A percentile compares a stretch with the other conserved stretches of the same genome.
These are phyloP conservation scores for Labrus mixtus DNA, from an alignment of 2,113 vertebrate genomes.

Conservation along the genomic window DNA sequence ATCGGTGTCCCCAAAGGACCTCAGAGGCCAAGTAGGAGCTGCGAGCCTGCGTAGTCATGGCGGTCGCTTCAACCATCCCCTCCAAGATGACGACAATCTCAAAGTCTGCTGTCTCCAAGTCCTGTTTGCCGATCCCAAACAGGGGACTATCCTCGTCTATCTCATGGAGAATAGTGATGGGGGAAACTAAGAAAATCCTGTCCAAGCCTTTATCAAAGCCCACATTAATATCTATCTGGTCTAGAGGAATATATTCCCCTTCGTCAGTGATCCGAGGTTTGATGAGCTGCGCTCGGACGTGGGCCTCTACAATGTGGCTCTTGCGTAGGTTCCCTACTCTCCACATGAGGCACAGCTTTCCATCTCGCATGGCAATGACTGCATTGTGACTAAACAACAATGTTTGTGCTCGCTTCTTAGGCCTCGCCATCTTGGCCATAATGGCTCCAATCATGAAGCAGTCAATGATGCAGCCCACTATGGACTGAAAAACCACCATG, in stretches of 20 bases:
- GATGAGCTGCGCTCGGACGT: conserved; percentile 95
- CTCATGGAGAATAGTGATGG: conserved; percentile 96
- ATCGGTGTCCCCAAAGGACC: conserved; percentile 97
- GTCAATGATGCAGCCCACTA: conserved; percentile 97
- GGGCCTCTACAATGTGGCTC: conserved; percentile 99
- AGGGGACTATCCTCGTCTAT: conserved; percentile 95
- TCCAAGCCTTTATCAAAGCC: conserved; percentile 99
- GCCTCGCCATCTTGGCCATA: conserved; percentile 99
- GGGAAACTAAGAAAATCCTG: conserved; percentile 96
- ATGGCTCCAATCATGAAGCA: conserved; percentile 99
- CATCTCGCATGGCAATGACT: conserved; percentile 93
- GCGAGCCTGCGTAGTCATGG: conserved; percentile 97
- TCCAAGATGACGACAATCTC: conserved; percentile 98
- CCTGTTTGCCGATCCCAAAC: conserved; percentile 93
- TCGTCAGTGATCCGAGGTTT: conserved; percentile 95
- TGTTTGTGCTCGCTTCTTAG: conserved; percentile 96
- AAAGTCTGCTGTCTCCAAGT: conserved; percentile 94
- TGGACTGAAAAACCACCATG: conserved; percentile 98
- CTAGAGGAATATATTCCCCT: conserved; percentile 96
- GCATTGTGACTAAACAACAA: conserved; percentile 96
- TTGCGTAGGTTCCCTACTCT: conserved; percentile 96
- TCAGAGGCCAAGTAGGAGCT: conserved; percentile 97
- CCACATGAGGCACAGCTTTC: conserved; percentile 98
- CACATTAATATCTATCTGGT: conserved; percentile 97
- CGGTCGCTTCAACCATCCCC: conserved; percentile 98